Percentiles rank a stretch among this genome's conserved stretches.
These are phyloP conservation scores for Ecliptopera silaceata DNA, from an alignment of 2,888 invertebrate species.

Conservation along the genomic window DNA sequence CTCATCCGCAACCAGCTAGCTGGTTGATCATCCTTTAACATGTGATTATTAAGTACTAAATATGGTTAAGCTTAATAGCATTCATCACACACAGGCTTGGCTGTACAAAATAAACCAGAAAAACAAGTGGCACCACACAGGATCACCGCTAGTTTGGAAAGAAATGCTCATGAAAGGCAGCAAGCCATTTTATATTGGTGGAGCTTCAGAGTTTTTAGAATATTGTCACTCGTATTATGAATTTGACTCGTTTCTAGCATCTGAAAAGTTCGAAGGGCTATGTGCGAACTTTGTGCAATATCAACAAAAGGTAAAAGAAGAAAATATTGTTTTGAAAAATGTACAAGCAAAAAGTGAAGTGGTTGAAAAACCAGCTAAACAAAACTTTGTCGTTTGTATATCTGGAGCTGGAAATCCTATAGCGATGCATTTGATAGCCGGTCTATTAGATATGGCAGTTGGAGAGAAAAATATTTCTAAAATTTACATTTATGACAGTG, in stretches of 20 bases:
- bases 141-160: slow-evolving; percentile 85
- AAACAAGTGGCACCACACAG: slow-evolving; percentile 81
- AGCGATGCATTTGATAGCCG: slow-evolving; percentile 63
- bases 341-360: slow-evolving; percentile 16
- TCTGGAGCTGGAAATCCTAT: slow-evolving; percentile 62
- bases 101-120: slow-evolving; percentile 73
- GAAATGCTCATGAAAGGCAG: slow-evolving; percentile 81
- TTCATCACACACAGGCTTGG: slow-evolving; percentile 71
- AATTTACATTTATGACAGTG: slow-evolving; percentile 62
- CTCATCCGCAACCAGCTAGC: no score
- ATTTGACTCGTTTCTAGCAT: slow-evolving; percentile 60
- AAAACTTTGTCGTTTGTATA: slow-evolving; percentile 56
- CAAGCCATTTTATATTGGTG: slow-evolving; percentile 83
- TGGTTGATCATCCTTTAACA: no score
- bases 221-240: slow-evolving; percentile 84
- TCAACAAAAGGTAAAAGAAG: slow-evolving; percentile 47
- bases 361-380: slow-evolving; percentile 33
- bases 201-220: slow-evolving; percentile 83
- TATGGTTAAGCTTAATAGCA: not conserved
- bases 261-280: slow-evolving; percentile 57
- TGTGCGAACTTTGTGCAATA: slow-evolving; percentile 56
- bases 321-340: slow-evolving; percentile 21
- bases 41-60: not conserved
- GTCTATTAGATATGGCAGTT: slow-evolving; percentile 54
- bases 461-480: slow-evolving; percentile 53